Percentiles rank a stretch among this genome's conserved stretches.
Evolutionary conservation across 92 coral and sea anemone species (phyloP).

Genomic region (Micromussa lordhowensis): DNA sequence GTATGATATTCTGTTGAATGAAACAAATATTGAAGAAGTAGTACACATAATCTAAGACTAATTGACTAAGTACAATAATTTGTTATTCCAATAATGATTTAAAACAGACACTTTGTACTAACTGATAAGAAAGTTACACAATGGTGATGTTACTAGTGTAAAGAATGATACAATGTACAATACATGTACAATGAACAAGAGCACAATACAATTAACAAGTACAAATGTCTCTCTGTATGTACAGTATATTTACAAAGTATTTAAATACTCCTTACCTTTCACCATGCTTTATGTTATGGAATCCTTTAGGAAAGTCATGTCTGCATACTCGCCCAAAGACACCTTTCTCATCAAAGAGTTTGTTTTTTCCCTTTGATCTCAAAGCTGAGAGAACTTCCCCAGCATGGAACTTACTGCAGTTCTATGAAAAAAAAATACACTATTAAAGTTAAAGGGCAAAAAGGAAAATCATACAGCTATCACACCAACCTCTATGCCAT

Average conservation of each 20-base stretch:
- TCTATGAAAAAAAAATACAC: slow-evolving; percentile 11
- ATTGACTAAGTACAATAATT: too few species aligned
- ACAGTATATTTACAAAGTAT: too few species aligned
- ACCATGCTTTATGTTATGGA: slow-evolving; percentile 68
- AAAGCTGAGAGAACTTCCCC: slow-evolving; percentile 64
- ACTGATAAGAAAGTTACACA: too few species aligned
- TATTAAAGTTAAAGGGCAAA: slow-evolving; percentile 1
- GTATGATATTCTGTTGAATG: slow-evolving; percentile 58
- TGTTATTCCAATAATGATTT: too few species aligned
- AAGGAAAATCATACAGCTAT: slow-evolving; percentile 9
- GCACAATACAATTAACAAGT: too few species aligned
- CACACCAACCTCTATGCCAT: not conserved
- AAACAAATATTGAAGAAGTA: too few species aligned
- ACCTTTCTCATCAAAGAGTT: slow-evolving; percentile 65
- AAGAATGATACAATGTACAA: too few species aligned
- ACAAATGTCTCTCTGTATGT: too few species aligned
- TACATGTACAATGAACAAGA: too few species aligned
- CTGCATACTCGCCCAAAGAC: slow-evolving; percentile 63
- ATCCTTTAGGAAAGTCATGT: slow-evolving; percentile 60
- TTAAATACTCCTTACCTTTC: slow-evolving; percentile 57
- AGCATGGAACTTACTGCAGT: slow-evolving; percentile 68
- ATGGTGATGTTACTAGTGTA: too few species aligned
- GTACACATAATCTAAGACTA: too few species aligned
- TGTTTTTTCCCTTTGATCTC: slow-evolving; percentile 61
- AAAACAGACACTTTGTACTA: too few species aligned